Conservation (phyloP, 2,797 vertebrate species). For the Pseudochirops corinnae region DNA sequence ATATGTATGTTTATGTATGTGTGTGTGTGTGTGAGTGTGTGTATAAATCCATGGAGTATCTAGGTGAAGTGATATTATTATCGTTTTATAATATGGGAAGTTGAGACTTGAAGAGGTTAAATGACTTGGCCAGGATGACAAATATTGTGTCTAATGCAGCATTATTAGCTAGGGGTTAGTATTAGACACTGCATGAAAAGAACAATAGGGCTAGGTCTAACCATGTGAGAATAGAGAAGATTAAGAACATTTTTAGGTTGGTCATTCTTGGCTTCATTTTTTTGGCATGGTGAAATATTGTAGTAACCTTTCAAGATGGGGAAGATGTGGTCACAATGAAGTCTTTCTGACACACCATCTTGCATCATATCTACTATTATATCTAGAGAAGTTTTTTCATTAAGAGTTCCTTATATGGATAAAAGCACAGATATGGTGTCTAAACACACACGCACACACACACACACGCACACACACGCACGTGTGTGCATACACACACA, state of each 20-base stretch:
- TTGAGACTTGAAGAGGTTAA: background rate
- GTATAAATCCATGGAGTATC: background rate
- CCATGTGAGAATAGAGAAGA: background rate
- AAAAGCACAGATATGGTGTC: background rate
- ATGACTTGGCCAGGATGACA: background rate
- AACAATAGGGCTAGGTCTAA: background rate
- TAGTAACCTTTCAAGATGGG: background rate
- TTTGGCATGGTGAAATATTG: background rate
- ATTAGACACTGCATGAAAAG: background rate
- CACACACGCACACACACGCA: background rate
- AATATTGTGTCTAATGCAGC: background rate
- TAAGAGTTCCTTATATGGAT: background rate
- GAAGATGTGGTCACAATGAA: background rate
- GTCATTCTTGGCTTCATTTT: background rate
- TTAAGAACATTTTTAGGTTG: background rate
- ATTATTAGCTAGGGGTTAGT: background rate
- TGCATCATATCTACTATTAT: background rate
- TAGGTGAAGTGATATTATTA: background rate
- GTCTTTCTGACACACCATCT: background rate
- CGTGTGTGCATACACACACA: too few relatives aligned
- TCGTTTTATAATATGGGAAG: background rate
- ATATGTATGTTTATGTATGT: too few relatives aligned
- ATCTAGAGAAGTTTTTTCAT: background rate
- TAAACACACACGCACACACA: background rate
- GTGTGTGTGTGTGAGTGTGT: too few relatives aligned